Evolutionary conservation across 1,140 invertebrate species (phyloP), one percentile per base, ranked within the genome.

Genomic region (Nephotettix cincticeps): DNA sequence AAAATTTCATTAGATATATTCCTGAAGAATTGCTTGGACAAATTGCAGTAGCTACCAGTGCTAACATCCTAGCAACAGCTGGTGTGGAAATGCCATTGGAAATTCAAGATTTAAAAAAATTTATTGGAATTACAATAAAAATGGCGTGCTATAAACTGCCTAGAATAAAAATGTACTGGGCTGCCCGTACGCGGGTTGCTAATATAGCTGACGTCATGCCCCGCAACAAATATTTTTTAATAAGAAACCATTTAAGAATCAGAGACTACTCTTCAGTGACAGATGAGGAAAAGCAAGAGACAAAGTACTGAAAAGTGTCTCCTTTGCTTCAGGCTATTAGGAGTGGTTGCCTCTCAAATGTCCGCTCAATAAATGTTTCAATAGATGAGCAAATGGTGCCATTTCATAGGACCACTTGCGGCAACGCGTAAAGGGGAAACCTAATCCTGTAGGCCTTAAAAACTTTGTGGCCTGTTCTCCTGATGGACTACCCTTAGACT

Each of bases 341-440:
- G 25, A 66, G 29, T 32, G 71, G 54, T 1, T 72, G 71, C 68
- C 23, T 19, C 25, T n/a, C 69, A 51, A 70, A 72, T 11, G 9
- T 9, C 9, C 64, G 68, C 9, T 70, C 71, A 25, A n/a, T 19
- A 27, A 9, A 43, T 11, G 29, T 74, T 6, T 70, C 56, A 1
- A 71, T 70, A 43, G 73, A 74, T 61, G 73, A 74, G 51, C 68
- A 74, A 58, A 74, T 74, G 71, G 65, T 74, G 1, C 73, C 71
- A 9, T 74, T 72, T 61, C 43, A 32, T 27, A 63, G 73, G 28
- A 32, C 47, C 25, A 14, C 1, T 25, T 30, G 28, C 29, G 47
- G 23, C 71, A 72, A 28, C 69, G 54, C 32, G 68, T 74, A 1
- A 29, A 28, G 54, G 68, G 68, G 21, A 74, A 74, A 61, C 71